Percentiles rank a stretch among this genome's conserved stretches.
Conservation (phyloP, 2,888 invertebrate genomes). For the Pinctada fucata region DNA sequence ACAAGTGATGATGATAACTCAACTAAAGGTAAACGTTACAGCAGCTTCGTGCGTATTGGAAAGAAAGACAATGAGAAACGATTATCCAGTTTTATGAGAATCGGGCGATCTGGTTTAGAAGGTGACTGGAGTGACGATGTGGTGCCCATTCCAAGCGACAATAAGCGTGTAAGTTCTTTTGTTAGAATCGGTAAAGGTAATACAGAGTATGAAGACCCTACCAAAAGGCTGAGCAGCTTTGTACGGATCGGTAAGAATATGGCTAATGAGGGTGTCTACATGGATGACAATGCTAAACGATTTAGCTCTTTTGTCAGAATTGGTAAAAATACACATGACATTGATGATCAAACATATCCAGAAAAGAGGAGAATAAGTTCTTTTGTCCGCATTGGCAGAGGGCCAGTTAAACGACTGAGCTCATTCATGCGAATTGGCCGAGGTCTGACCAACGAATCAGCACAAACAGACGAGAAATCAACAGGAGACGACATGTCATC, state of each 20-base stretch:
- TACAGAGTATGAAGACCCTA: neutral
- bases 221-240: slow-evolving; percentile 26
- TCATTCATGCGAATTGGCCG: slow-evolving; percentile 45
- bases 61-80: slow-evolving; percentile 22
- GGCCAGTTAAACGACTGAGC: slow-evolving; percentile 32
- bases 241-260: slow-evolving; percentile 31
- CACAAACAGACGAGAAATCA: neutral
- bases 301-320: slow-evolving; percentile 39
- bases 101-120: no score
- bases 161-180: slow-evolving; percentile 34
- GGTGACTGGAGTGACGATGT: no score
- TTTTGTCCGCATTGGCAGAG: slow-evolving; percentile 54
- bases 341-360: neutral
- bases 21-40: slow-evolving; percentile 18
- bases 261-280: neutral
- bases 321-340: slow-evolving; percentile 20
- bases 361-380: slow-evolving; percentile 38
- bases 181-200: slow-evolving; percentile 34
- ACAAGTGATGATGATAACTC: neutral
- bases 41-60: slow-evolving; percentile 32
- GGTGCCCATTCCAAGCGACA: neutral
- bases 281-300: slow-evolving; percentile 15
- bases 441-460: neutral
- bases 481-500: slow-evolving; percentile 5
- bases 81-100: slow-evolving; percentile 33